Evolutionary conservation across 2,888 invertebrate genomes (phyloP).

Genomic region (Nasonovia ribisnigri): DNA sequence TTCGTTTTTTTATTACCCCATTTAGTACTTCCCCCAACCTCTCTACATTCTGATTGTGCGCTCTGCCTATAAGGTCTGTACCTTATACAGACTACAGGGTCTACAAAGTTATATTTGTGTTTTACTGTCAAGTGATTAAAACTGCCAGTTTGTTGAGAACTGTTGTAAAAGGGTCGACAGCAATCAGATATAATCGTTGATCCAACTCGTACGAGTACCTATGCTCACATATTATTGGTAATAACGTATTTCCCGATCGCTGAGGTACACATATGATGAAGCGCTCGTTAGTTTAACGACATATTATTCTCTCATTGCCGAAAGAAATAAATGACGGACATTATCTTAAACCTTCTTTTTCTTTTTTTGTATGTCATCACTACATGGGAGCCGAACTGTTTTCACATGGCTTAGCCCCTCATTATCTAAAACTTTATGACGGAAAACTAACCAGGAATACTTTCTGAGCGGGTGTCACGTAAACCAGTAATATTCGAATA

Average conservation of each 20-base stretch:
- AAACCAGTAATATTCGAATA: neutral
- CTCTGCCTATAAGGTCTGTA: neutral
- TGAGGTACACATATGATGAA: neutral
- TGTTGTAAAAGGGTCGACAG: neutral
- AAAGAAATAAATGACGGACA: neutral
- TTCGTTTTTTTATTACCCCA: neutral
- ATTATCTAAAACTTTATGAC: neutral
- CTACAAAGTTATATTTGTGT: constrained; percentile 18
- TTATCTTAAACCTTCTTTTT: neutral
- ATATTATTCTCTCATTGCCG: neutral
- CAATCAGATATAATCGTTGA: neutral
- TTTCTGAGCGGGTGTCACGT: neutral
- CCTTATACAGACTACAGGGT: neutral
- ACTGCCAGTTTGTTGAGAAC: neutral
- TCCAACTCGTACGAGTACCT: neutral
- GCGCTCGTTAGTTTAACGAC: too few species aligned
- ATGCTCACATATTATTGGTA: neutral
- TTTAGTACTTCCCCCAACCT: neutral
- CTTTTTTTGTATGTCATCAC: too few species aligned
- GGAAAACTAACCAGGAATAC: neutral
- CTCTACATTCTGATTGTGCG: neutral
- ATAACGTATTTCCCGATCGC: neutral
- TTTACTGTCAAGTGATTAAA: neutral
- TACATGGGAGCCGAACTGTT: too few species aligned
- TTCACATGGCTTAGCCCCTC: too few species aligned